Conservation (phyloP, 2,113 vertebrate genomes). For the Stegastes partitus region DNA sequence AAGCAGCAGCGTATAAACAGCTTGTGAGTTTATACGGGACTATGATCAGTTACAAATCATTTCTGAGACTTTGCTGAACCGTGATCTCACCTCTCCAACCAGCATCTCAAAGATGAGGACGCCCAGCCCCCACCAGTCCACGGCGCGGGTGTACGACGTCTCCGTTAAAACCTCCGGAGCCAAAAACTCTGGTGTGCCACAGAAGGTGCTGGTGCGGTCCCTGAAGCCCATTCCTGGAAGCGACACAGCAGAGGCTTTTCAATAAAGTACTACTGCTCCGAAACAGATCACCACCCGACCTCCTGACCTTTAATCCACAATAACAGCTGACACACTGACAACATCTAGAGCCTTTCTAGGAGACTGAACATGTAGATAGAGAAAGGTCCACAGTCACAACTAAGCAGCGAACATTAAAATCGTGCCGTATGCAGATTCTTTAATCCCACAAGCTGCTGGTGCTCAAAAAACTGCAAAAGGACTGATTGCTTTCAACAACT, state of each 20-base stretch:
- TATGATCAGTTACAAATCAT: neutral
- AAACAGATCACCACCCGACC: neutral
- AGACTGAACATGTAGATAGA: too few relatives aligned
- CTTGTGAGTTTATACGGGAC: too few relatives aligned
- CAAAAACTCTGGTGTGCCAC: slow-evolving; percentile 98
- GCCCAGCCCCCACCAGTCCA: slow-evolving; percentile 99
- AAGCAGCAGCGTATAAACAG: too few relatives aligned
- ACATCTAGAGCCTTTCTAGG: too few relatives aligned
- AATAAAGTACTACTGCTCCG: neutral
- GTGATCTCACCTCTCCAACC: slow-evolving; percentile 93
- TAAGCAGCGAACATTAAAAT: too few relatives aligned
- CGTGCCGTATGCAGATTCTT: too few relatives aligned
- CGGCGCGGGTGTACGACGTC: slow-evolving; percentile 97
- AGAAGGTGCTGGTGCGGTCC: slow-evolving; percentile 98
- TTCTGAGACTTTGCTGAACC: neutral
- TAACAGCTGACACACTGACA: too few relatives aligned
- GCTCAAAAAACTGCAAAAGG: too few relatives aligned
- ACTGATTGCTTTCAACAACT: neutral
- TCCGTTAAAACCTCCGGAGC: slow-evolving; percentile 98
- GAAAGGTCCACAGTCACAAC: too few relatives aligned
- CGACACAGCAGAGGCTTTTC: neutral
- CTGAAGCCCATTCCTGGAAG: slow-evolving; percentile 97
- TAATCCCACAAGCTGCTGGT: too few relatives aligned
- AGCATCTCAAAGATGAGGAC: slow-evolving; percentile 99
- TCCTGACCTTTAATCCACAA: too few relatives aligned